Evolutionary conservation across 2,888 invertebrate species (phyloP), one percentile per base, ranked within the genome.

Genomic region (Dermolepida albohirtum): DNA sequence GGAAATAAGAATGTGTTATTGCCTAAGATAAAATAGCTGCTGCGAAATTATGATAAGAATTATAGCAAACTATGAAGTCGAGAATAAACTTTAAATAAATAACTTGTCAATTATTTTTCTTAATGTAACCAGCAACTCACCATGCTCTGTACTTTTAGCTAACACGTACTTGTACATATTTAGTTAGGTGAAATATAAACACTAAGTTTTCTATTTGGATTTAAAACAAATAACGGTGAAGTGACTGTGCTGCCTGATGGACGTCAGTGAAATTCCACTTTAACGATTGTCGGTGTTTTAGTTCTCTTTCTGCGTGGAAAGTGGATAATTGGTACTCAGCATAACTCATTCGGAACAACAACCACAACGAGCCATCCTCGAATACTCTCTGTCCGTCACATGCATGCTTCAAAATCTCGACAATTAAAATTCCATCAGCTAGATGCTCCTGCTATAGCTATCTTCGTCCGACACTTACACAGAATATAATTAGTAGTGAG

Each of bases 401-500:
- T 63, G 71, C 68, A 64, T 34, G 64, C 59, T 62, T 62, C 66
- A 73, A 76, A 77, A 77, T 76, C 72, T 68, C 70, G 70, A 75
- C 78, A 78, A 78, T 78, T 78, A 78, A 78, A 78, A 78, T 78
- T 78, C 77, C 77, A 77, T 77, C 76, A 74, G 71, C 70, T 64
- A 63, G 67, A 67, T 70, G 67, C 65, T 54, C 72, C 72, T 14
- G 8, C 16, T 54, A 39, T 39, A 39, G 39, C 16, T 39, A 40
- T 54, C 54, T 17, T 40, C 16, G 16, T 54, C 16, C 17, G 40
- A 54, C 54, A 17, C 34, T 12, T n/a, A 17, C 59, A 34, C 34
- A 6, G 47, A 62, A 62, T 62, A 49, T 62, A 62, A 62, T 62
- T 62, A 62, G 59, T 27, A 8, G 27, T 29, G 57, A 43, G 55